Conservation (phyloP, 2,113 vertebrate species). For the Dryoscopus gambensis region DNA sequence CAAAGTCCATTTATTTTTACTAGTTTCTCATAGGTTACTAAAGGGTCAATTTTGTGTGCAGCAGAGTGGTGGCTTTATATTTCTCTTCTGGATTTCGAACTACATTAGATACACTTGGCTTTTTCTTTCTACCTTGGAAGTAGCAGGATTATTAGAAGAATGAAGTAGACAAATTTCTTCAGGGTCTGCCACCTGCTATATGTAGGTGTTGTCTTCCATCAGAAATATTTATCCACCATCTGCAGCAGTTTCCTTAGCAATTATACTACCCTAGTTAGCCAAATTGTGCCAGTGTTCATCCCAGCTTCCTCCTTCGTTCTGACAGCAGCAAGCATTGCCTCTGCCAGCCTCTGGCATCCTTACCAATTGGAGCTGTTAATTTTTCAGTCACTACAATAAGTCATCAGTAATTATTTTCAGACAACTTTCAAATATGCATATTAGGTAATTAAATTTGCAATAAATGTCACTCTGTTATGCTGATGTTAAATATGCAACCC, state of each 20-base stretch:
- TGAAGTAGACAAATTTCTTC: background rate
- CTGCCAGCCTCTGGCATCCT: background rate
- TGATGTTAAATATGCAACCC: background rate
- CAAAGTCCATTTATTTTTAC: background rate
- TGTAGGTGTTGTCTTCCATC: background rate
- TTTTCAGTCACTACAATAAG: background rate
- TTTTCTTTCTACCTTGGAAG: background rate
- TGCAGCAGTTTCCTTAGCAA: background rate
- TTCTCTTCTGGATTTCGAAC: background rate
- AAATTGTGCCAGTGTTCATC: background rate
- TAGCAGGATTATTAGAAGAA: background rate
- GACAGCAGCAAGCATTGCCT: background rate
- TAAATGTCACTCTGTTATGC: background rate
- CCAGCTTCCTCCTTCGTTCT: background rate
- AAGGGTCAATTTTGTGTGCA: background rate
- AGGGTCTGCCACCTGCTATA: background rate
- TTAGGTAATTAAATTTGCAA: slow-evolving; percentile 44
- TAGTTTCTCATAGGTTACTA: background rate
- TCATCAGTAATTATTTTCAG: background rate
- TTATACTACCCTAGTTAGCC: background rate
- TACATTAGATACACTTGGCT: background rate
- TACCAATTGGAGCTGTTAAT: background rate
- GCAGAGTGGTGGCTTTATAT: background rate
- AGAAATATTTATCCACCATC: background rate
- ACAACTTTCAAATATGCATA: slow-evolving; percentile 22